A percentile compares a stretch with the other conserved stretches of the same genome.
Conservation (phyloP, 2,888 invertebrate genomes). For the Cheilosia pagana region DNA sequence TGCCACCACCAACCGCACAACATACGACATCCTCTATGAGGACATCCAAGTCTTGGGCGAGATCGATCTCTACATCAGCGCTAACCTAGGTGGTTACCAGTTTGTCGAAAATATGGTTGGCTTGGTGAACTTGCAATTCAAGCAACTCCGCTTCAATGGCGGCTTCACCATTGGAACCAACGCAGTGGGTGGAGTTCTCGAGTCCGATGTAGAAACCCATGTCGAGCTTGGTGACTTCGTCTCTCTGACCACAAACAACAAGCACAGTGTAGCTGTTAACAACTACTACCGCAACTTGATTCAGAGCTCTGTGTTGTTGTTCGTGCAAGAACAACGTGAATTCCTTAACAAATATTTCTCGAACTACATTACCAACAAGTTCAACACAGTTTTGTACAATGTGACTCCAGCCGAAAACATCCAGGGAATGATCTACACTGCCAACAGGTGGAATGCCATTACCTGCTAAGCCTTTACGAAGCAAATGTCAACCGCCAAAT, state of each 20-base stretch:
- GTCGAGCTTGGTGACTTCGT: slow-evolving; percentile 76
- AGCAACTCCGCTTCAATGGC: slow-evolving; percentile 16
- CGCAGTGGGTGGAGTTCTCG: slow-evolving; percentile 67
- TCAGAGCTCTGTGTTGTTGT: slow-evolving; percentile 58
- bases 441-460: slow-evolving; percentile 19
- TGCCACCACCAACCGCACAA: slow-evolving; percentile 59
- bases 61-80: slow-evolving; percentile 28
- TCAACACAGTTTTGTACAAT: slow-evolving; percentile 14
- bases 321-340: slow-evolving; percentile 1
- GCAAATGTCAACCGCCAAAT: too few species aligned
- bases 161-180: slow-evolving; percentile 26
- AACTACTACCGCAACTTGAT: slow-evolving; percentile 72
- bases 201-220: slow-evolving; percentile 75
- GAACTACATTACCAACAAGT: neutral
- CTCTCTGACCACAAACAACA: slow-evolving; percentile 77
- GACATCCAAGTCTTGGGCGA: slow-evolving; percentile 76
- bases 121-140: slow-evolving; percentile 28
- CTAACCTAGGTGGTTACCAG: slow-evolving; percentile 32
- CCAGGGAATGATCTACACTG: neutral
- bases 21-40: slow-evolving; percentile 77
- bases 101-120: slow-evolving; percentile 18
- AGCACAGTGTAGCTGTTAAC: slow-evolving; percentile 77
- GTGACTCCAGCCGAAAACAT: slow-evolving; percentile 9
- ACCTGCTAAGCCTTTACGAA: neutral
- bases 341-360: slow-evolving; percentile 10